Base-by-base conservation (phyloP, 2,113 vertebrate genomes). In the Mustela lutreola region DNA sequence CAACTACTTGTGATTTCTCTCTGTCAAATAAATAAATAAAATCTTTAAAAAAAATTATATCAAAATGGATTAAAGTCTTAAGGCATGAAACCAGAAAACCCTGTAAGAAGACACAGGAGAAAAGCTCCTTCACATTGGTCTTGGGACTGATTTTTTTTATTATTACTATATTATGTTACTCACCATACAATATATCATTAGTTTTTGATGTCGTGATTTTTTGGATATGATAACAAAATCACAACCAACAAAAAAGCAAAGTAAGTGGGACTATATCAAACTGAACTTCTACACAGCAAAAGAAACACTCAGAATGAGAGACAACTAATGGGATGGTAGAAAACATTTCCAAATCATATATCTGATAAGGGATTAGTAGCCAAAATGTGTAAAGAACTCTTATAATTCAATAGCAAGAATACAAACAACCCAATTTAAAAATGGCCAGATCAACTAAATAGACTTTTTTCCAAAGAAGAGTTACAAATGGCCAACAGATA, bases 371-470 rank as follows among this genome's bases (percentile, higher is more conserved):
- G 39, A 33, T 70, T 88, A 87, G 58, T 15, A 70, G 67, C 11
- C 63, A 94, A 28, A 79, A 48, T 88, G 48, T 45, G 19, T 80
- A 80, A 80, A 73, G 53, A 83, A 94, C 39, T 94, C 84, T 48
- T 70, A 78, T 36, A 88, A 79, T 79, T 48, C 62, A 39, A 31
- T 70, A 94, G 50, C 83, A 93, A 78, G 50, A 10, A 58, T 45
- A 84, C 4, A 56, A 56, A 31, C 39, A 71, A 22, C 36, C 60
- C 26, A 15, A 22, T 79, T 88, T 14, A 88, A 94, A 88, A 71
- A 80, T 80, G 62, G 60, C 11, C 75, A 22, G n/a, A 83, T 67
- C 39, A 90, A 50, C 39, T 70, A 58, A 94, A 60, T n/a, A 70
- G 83, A 79, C 36, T 62, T 63, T 71, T 92, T 75, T 62, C 42